Percentiles rank a stretch among this genome's conserved stretches.
Conservation (phyloP, 2,888 invertebrate species). For the Calliphora vomitoria region DNA sequence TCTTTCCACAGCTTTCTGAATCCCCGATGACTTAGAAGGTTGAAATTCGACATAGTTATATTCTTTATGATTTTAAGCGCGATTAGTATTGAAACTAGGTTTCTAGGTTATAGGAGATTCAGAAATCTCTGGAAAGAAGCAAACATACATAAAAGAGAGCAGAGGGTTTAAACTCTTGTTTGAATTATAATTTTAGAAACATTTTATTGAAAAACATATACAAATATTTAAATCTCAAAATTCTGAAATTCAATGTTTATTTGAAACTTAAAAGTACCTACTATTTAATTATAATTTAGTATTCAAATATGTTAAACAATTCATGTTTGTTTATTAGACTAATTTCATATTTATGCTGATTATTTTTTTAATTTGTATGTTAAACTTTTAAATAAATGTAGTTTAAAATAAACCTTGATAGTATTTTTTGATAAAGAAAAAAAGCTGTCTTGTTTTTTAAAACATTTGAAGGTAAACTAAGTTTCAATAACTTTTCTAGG, state of each 20-base stretch:
- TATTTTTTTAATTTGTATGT: slow-evolving; percentile 31
- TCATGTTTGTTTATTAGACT: not conserved
- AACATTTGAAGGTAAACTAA: slow-evolving; percentile 54
- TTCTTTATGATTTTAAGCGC: too few species aligned
- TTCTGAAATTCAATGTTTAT: not conserved
- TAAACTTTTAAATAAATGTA: not conserved
- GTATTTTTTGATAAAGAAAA: slow-evolving; percentile 28
- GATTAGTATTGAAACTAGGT: too few species aligned
- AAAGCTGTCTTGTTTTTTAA: slow-evolving; percentile 41
- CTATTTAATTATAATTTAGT: not conserved
- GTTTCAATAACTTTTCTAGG: slow-evolving; percentile 61
- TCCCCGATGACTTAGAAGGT: too few species aligned
- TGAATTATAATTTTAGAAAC: too few species aligned
- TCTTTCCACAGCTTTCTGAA: too few species aligned
- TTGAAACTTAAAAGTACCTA: not conserved
- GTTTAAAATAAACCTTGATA: slow-evolving; percentile 41
- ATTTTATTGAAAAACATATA: too few species aligned
- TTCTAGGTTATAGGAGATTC: too few species aligned
- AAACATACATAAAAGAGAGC: too few species aligned
- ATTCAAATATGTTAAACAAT: not conserved
- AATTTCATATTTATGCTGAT: slow-evolving; percentile 39
- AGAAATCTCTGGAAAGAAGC: too few species aligned
- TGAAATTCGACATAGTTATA: too few species aligned
- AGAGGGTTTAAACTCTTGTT: too few species aligned
- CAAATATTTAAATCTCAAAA: too few species aligned